Evolutionary conservation across 2,888 invertebrate species (phyloP), one percentile per base, ranked within the genome.

Genomic region (Heliconius erato): DNA sequence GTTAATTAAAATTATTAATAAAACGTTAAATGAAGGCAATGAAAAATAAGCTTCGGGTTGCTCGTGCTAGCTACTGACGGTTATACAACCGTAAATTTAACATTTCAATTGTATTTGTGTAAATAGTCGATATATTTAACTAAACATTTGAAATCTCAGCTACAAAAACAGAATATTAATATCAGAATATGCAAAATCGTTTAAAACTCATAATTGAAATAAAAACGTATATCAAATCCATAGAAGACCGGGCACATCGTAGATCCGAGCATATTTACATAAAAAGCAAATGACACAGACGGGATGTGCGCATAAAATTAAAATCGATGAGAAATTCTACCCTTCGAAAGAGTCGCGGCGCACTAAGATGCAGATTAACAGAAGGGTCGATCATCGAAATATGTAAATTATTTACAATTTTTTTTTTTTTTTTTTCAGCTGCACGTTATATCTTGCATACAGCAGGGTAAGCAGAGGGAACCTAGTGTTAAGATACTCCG

Each of bases 301-400:
- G 94, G 92, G 94, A 94, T 94, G 95, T 93, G 95, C 92, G 95
- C 95, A 95, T 96, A 95, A 95, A 94, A 96, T 96, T 96, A 95
- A 95, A 95, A 95, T 95, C 95, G 95, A 96, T 95, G 94, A 93
- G 94, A 93, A 93, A 91, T 93, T 94, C 92, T 94, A 95, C 95
- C 95, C 95, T 94, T 92, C 94, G 93, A 95, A 95, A 86, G 87
- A 88, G 88, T 88, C 87, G 89, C 87, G 88, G 89, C 87, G 88
- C 87, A 87, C 87, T 89, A 91, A 92, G 94, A 93, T 93, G 92
- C 92, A 94, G 94, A 94, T 94, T 92, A 92, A 90, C 89, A 90
- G 89, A 92, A 92, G 93, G 93, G 93, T 87, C 88, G 86, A 81
- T 83, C 59, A 76, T 85, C 79, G 74, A 82, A 71, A 85, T 49